A percentile compares a stretch with the other conserved stretches of the same genome.
Evolutionary conservation across 1,140 invertebrate species (phyloP).

Genomic region (Drosophila baimaii): DNA sequence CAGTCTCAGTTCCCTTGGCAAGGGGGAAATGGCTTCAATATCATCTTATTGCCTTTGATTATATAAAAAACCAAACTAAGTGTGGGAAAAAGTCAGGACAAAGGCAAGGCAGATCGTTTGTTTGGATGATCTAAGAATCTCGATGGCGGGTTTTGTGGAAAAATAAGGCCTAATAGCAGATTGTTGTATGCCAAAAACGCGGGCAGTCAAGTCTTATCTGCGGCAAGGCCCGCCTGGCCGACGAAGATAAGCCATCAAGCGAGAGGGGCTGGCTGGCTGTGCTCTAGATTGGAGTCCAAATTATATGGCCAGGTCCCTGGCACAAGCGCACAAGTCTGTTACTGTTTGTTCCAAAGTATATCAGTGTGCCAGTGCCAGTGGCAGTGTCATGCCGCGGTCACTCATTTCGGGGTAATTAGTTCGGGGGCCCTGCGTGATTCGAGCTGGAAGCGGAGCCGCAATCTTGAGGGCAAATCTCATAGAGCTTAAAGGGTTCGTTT

Average conservation of each 20-base stretch:
- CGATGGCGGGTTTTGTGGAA: not conserved
- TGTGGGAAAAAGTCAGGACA: constrained; percentile 17
- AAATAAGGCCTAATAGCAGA: constrained; percentile 20
- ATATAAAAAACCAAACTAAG: constrained; percentile 11
- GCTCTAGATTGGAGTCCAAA: constrained; percentile 42
- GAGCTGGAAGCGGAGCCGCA: not conserved
- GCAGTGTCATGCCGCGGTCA: constrained; percentile 34
- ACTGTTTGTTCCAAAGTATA: constrained; percentile 26
- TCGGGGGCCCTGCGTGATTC: constrained; percentile 40
- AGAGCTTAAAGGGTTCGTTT: constrained; percentile 17
- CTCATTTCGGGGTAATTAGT: constrained; percentile 44
- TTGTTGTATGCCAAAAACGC: constrained; percentile 28
- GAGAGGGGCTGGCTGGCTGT: constrained; percentile 10
- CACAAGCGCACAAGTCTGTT: constrained; percentile 19
- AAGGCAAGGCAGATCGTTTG: not conserved
- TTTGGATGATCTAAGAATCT: constrained; percentile 32
- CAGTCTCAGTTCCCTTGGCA: too few species aligned
- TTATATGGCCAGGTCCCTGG: constrained; percentile 38
- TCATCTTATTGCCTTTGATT: constrained; percentile 29
- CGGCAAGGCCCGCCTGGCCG: constrained; percentile 13
- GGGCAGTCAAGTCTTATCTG: constrained; percentile 32
- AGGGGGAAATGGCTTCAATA: constrained; percentile 20
- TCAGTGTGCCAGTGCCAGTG: constrained; percentile 24
- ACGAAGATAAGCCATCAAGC: constrained; percentile 39
- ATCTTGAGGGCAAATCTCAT: constrained; percentile 36